Percentiles rank a stretch among this genome's conserved stretches.
Evolutionary conservation across 2,888 invertebrate genomes (phyloP).

Genomic region (Melinaea menophilus): DNA sequence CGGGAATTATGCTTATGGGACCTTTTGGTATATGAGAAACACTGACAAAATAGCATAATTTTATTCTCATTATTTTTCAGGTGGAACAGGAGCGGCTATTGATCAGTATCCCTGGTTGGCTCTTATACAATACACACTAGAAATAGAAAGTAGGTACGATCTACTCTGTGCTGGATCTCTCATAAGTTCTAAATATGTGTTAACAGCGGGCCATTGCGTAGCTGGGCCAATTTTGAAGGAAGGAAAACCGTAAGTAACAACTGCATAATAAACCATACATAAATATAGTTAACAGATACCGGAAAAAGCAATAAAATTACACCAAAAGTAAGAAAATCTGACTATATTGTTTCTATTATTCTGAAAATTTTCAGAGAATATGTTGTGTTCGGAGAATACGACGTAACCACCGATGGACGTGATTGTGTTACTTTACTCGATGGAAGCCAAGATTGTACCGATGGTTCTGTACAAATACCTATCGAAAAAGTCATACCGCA

Average conservation of each 20-base stretch:
- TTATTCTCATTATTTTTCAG: constrained; percentile 31
- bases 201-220: constrained; percentile 78
- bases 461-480: constrained; percentile 51
- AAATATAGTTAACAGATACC: too few relatives aligned
- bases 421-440: constrained; percentile 58
- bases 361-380: constrained; percentile 31
- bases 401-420: constrained; percentile 47
- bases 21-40: too few relatives aligned
- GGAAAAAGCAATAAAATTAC: too few relatives aligned
- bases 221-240: constrained; percentile 47
- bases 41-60: too few relatives aligned
- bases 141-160: neutral
- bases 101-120: constrained; percentile 79
- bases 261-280: too few relatives aligned
- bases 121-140: constrained; percentile 60
- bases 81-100: constrained; percentile 55
- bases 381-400: constrained; percentile 69
- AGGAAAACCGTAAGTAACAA: constrained; percentile 63
- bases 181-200: constrained; percentile 71
- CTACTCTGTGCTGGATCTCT: constrained; percentile 60
- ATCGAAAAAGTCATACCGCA: constrained; percentile 64
- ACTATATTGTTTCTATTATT: too few relatives aligned
- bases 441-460: constrained; percentile 58
- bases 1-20: too few relatives aligned
- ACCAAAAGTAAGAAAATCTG: too few relatives aligned